A percentile compares a stretch with the other conserved stretches of the same genome.
Evolutionary conservation across 2,797 vertebrate species (phyloP).

Genomic region (Premnoplex brunnescens): DNA sequence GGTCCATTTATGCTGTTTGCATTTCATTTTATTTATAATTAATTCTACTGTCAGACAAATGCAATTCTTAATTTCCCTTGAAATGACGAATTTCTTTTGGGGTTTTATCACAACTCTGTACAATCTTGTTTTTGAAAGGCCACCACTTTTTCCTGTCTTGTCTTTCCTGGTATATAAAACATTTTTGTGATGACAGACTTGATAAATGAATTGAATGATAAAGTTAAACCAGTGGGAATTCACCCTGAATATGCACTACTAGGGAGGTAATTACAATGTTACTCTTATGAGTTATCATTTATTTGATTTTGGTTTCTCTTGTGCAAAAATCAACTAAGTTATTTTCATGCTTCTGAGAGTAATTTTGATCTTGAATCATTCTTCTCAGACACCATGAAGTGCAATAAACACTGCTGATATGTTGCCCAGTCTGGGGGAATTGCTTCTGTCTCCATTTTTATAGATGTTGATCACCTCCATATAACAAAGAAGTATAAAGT

Average conservation of each 20-base stretch:
- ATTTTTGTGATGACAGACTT: background rate
- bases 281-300: background rate
- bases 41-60: background rate
- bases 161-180: background rate
- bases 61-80: background rate
- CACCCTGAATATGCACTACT: background rate
- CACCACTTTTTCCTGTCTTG: background rate
- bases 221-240: background rate
- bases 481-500: background rate
- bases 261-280: background rate
- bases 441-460: background rate
- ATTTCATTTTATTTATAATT: background rate
- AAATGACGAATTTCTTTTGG: background rate
- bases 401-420: background rate
- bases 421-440: background rate
- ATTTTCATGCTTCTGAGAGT: background rate
- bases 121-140: background rate
- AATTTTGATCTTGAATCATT: background rate
- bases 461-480: background rate
- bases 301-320: background rate
- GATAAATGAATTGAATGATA: background rate
- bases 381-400: background rate
- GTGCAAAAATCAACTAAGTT: background rate
- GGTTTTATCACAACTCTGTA: background rate
- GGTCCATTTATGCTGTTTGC: background rate